Percentiles rank a stretch among this genome's conserved stretches.
phyloP scores from a whole-genome alignment of 2,113 vertebrate genomes.

The Turdus rufiventris region DNA sequence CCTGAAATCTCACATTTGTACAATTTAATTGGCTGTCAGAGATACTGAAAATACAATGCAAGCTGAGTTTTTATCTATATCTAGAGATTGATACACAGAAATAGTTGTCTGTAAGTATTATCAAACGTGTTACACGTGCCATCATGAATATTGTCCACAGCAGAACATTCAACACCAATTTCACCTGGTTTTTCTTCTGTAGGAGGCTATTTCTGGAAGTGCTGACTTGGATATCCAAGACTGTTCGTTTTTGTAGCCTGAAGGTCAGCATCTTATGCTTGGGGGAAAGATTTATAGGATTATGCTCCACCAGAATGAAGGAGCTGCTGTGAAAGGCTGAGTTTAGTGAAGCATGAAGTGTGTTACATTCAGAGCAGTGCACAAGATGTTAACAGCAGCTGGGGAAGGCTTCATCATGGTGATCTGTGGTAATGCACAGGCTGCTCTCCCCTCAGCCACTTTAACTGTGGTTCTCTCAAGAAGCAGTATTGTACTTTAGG shows the following conservation, averaged over 20 bases:
- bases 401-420: neutral
- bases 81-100: neutral
- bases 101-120: neutral
- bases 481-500: neutral
- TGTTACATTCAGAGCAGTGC: neutral
- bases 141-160: neutral
- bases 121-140: neutral
- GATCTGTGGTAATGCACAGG: neutral
- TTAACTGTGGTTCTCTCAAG: neutral
- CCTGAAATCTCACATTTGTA: neutral
- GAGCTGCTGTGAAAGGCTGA: neutral
- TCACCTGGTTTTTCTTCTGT: neutral
- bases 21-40: neutral
- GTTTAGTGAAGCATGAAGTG: neutral
- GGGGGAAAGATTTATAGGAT: neutral
- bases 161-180: neutral
- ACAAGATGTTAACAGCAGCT: neutral
- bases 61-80: neutral
- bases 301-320: conserved; percentile 4
- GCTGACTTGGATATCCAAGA: neutral
- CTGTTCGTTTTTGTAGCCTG: neutral
- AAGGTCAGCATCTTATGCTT: conserved; percentile 7
- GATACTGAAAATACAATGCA: neutral
- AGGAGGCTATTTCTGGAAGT: neutral
- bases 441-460: neutral